phyloP scores from a whole-genome alignment of 1,140 invertebrate genomes.

The Stegodyphus mimosarum region DNA sequence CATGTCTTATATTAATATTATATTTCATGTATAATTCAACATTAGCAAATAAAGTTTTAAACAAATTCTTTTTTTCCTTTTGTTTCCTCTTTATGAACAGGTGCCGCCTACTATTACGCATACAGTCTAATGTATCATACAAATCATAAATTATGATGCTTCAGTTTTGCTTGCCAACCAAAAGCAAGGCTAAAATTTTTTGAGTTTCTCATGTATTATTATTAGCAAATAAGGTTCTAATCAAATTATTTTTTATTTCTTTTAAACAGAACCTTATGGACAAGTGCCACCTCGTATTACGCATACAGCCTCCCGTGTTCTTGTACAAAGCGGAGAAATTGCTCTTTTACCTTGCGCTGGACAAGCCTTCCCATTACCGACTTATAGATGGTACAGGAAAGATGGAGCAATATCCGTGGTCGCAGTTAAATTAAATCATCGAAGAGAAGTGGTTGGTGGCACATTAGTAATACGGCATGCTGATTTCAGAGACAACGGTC shows the following conservation, averaged over 20 bases:
- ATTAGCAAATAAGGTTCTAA: background rate
- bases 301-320: slow-evolving; percentile 63
- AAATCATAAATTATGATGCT: no score
- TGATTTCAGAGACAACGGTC: slow-evolving; percentile 83
- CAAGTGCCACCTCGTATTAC: slow-evolving; percentile 63
- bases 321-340: slow-evolving; percentile 64
- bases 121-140: no score
- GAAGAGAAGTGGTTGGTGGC: slow-evolving; percentile 57
- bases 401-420: background rate
- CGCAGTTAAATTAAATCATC: slow-evolving; percentile 20
- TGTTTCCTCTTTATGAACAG: no score
- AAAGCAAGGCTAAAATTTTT: background rate
- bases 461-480: slow-evolving; percentile 69
- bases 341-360: slow-evolving; percentile 82
- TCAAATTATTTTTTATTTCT: background rate
- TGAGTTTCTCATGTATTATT: background rate
- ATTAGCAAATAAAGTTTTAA: no score
- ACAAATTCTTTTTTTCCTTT: no score
- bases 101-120: no score
- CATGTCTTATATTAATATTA: no score
- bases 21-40: no score
- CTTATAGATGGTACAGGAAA: slow-evolving; percentile 73
- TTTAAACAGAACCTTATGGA: slow-evolving; percentile 61
- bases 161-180: no score
- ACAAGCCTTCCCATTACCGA: slow-evolving; percentile 77